These are phyloP conservation scores for Motacilla alba DNA, from an alignment of 2,113 vertebrate species.

Conservation along the genomic window DNA sequence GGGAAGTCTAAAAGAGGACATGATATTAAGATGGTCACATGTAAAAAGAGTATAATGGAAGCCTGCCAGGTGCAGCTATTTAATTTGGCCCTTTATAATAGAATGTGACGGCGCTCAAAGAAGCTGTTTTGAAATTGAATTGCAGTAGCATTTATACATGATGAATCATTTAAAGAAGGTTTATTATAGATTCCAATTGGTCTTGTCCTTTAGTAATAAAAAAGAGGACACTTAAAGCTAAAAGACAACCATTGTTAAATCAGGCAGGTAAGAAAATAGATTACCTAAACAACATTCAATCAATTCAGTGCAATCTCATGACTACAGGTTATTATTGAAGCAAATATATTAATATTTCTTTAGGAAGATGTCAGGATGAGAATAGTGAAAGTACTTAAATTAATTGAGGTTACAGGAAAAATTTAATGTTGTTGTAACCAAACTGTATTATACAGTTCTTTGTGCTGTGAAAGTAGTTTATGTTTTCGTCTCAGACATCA, in stretches of 20 bases:
- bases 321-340: background rate
- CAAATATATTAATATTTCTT: background rate
- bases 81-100: background rate
- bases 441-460: background rate
- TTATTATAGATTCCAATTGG: background rate
- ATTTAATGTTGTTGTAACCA: background rate
- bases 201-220: background rate
- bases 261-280: background rate
- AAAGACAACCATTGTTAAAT: background rate
- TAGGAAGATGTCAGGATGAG: background rate
- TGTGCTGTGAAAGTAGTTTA: background rate
- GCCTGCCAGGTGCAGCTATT: background rate
- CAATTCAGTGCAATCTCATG: background rate
- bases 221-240: background rate
- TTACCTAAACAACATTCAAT: background rate
- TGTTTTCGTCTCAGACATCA: background rate
- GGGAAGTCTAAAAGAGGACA: background rate
- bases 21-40: background rate
- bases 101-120: background rate
- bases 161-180: background rate
- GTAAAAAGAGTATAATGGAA: background rate
- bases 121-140: constrained; percentile 14
- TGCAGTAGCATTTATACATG: background rate
- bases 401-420: background rate
- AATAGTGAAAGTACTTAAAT: background rate